Percentiles rank a stretch among this genome's conserved stretches.
These are phyloP conservation scores for Otus sunia DNA, from an alignment of 2,113 vertebrate species.

Conservation along the genomic window DNA sequence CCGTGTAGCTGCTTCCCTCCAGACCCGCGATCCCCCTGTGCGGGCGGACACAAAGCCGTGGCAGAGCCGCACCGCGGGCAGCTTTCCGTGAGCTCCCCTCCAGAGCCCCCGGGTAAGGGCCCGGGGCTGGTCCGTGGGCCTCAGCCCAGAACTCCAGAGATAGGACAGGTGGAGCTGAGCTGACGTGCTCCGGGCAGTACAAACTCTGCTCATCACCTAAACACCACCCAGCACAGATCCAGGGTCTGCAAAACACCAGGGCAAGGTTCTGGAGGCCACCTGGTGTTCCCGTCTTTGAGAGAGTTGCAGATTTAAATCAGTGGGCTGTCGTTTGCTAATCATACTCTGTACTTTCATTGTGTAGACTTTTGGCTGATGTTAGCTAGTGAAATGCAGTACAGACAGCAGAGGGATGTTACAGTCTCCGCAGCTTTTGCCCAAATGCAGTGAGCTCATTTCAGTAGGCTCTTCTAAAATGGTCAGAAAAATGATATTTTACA, in stretches of 20 bases:
- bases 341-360: accelerated
- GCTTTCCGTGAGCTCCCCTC: neutral
- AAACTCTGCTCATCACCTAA: neutral
- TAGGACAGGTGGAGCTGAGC: neutral
- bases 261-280: neutral
- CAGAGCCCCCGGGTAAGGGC: neutral
- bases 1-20: neutral
- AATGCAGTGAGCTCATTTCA: accelerated
- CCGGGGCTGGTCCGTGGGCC: neutral
- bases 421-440: neutral
- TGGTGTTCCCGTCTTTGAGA: neutral
- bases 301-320: neutral
- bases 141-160: neutral
- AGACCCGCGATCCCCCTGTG: accelerated
- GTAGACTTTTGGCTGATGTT: accelerated
- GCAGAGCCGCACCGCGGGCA: accelerated
- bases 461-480: accelerated
- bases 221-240: neutral
- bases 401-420: accelerated
- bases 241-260: neutral
- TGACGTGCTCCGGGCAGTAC: accelerated
- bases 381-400: neutral
- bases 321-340: neutral
- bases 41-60: accelerated
- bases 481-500: neutral